Evolutionary conservation across 2,888 invertebrate genomes (phyloP).

Genomic region (Blastobasis adustella): DNA sequence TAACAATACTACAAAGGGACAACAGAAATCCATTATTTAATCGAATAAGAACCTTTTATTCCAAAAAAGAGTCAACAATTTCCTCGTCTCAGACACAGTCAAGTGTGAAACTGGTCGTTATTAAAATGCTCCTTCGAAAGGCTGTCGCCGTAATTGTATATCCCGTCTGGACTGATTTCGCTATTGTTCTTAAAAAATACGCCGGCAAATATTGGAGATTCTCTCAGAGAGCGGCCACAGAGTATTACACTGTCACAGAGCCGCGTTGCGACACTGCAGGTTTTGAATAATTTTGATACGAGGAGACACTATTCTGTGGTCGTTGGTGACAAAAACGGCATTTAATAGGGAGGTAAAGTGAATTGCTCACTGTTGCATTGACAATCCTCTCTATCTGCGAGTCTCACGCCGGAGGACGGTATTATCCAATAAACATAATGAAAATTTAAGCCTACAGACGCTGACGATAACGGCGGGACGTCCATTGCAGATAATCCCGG

Average conservation of each 20-base stretch:
- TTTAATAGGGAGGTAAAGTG: slow-evolving; percentile 24
- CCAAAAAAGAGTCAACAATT: slow-evolving; percentile 38
- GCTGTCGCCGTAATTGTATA: slow-evolving; percentile 24
- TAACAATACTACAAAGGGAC: too few species aligned
- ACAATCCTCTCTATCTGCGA: slow-evolving; percentile 64
- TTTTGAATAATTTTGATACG: background rate
- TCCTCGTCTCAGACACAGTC: slow-evolving; percentile 33
- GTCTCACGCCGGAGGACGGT: slow-evolving; percentile 60
- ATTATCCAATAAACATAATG: slow-evolving; percentile 75
- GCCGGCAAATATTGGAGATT: background rate
- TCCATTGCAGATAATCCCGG: slow-evolving; percentile 64
- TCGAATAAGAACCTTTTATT: slow-evolving; percentile 33
- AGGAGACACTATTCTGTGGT: slow-evolving; percentile 18
- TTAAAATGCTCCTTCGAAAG: slow-evolving; percentile 36
- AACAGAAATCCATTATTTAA: slow-evolving; percentile 18
- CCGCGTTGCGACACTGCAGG: background rate
- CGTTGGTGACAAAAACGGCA: slow-evolving; percentile 13
- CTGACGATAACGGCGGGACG: slow-evolving; percentile 46
- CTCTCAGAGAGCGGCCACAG: background rate
- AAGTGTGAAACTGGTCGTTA: slow-evolving; percentile 43
- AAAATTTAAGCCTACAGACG: slow-evolving; percentile 70
- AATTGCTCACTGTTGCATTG: slow-evolving; percentile 68
- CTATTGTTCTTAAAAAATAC: slow-evolving; percentile 12
- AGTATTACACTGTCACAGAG: background rate
- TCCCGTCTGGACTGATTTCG: slow-evolving; percentile 9